These are phyloP conservation scores for Pseudomyrmex dendroicus DNA, from an alignment of 1,140 invertebrate genomes.

Conservation along the genomic window DNA sequence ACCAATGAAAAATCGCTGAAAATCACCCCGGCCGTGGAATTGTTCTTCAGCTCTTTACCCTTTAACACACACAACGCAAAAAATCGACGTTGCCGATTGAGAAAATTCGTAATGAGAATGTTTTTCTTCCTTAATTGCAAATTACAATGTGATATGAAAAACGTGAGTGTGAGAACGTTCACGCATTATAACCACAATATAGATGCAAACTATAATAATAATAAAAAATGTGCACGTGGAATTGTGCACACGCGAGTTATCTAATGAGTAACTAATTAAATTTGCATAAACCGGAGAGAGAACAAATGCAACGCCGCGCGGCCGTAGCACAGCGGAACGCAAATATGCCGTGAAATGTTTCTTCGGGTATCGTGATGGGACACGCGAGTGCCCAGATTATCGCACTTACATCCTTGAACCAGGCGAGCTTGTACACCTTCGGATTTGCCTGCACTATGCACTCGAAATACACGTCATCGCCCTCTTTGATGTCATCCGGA, in stretches of 20 bases:
- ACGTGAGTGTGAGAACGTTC: too few species aligned
- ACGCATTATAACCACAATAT: neutral
- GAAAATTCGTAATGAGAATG: neutral
- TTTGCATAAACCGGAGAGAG: constrained; percentile 50
- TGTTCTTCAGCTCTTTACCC: constrained; percentile 92
- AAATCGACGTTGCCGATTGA: constrained; percentile 1
- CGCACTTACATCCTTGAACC: constrained; percentile 93
- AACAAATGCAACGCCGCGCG: neutral
- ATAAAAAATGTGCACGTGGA: constrained; percentile 6
- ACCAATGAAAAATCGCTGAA: constrained; percentile 93
- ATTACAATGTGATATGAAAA: constrained; percentile 42
- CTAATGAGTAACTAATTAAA: constrained; percentile 36
- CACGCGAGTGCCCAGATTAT: constrained; percentile 15
- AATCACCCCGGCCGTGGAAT: constrained; percentile 91
- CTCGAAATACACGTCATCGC: constrained; percentile 93
- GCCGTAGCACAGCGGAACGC: neutral
- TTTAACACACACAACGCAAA: constrained; percentile 83
- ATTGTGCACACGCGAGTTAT: constrained; percentile 23
- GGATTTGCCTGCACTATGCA: constrained; percentile 93
- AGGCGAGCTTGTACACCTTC: constrained; percentile 91
- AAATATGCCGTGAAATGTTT: constrained; percentile 38
- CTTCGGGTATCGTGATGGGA: constrained; percentile 37
- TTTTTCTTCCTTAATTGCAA: constrained; percentile 19
- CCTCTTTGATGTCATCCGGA: constrained; percentile 93
- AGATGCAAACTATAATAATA: neutral